Percentiles rank a stretch among this genome's conserved stretches.
These are phyloP conservation scores for Caenorhabditis sinica DNA, from an alignment of 2,888 invertebrate genomes.

Conservation along the genomic window DNA sequence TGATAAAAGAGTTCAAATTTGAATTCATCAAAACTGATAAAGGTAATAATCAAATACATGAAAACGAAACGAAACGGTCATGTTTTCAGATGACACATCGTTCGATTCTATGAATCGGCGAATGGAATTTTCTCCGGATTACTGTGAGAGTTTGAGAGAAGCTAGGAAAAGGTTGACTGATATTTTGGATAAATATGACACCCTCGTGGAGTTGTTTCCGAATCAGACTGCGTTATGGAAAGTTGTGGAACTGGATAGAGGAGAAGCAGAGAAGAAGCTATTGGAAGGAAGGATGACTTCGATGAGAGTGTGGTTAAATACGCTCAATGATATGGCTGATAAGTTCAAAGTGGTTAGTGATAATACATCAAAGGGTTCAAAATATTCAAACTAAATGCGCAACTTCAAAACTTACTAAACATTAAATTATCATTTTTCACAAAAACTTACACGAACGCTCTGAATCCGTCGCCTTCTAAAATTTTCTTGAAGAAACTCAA, in stretches of 20 bases:
- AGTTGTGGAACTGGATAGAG: conserved; percentile 29
- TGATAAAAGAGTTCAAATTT: conserved; percentile 53
- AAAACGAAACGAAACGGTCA: neutral
- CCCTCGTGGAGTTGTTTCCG: conserved; percentile 51
- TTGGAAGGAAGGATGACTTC: conserved; percentile 48
- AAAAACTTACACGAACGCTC: too few relatives aligned
- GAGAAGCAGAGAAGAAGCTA: conserved; percentile 20
- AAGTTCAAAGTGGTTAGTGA: conserved; percentile 50
- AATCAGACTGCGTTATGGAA: conserved; percentile 47
- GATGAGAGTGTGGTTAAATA: conserved; percentile 90
- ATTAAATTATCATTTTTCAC: too few relatives aligned
- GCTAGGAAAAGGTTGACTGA: conserved; percentile 37
- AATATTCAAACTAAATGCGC: too few relatives aligned
- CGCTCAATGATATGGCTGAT: conserved; percentile 85
- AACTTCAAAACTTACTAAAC: too few relatives aligned
- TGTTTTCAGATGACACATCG: conserved; percentile 24
- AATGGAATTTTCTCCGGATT: conserved; percentile 55
- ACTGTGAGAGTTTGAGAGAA: conserved; percentile 55
- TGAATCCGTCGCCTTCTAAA: too few relatives aligned
- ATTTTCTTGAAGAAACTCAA: too few relatives aligned
- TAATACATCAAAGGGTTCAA: too few relatives aligned
- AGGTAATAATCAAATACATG: neutral
- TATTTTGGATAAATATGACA: conserved; percentile 60
- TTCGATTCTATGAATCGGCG: conserved; percentile 54
- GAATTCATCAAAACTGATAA: conserved; percentile 29